A percentile compares a stretch with the other conserved stretches of the same genome.
Conservation (phyloP, 37 sponge, comb jelly and placozoan genomes). For the Amphimedon queenslandica region DNA sequence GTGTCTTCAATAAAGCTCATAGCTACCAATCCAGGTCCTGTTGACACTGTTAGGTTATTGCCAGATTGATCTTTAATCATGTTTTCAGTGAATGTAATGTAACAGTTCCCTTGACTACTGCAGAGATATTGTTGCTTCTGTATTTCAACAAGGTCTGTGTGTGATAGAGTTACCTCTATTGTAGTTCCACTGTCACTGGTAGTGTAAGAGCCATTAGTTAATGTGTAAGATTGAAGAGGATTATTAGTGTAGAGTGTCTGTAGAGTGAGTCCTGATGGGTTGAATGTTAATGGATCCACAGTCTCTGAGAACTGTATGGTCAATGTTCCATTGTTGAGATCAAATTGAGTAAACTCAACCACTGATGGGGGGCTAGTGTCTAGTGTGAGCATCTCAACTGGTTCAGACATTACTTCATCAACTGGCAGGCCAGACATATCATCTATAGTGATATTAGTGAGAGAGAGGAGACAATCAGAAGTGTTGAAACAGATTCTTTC, state of each 20-base stretch:
- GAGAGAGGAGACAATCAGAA: constrained; percentile 47
- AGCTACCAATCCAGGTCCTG: constrained; percentile 68
- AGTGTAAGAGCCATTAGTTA: constrained; percentile 37
- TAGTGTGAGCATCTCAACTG: background rate
- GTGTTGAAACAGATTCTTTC: constrained; percentile 37
- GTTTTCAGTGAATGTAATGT: constrained; percentile 64
- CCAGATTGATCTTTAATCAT: constrained; percentile 68
- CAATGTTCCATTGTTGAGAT: constrained; percentile 57
- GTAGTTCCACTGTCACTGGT: constrained; percentile 32
- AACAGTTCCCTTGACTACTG: constrained; percentile 67
- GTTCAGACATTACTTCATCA: constrained; percentile 4
- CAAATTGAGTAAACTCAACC: constrained; percentile 50
- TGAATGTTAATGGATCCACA: constrained; percentile 48
- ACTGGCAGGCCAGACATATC: constrained; percentile 68
- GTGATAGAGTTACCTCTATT: constrained; percentile 41
- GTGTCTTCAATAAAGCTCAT: constrained; percentile 52
- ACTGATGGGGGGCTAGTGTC: constrained; percentile 29
- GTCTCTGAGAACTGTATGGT: constrained; percentile 77
- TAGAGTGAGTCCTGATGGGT: constrained; percentile 59
- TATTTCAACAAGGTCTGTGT: constrained; percentile 54
- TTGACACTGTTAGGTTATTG: constrained; percentile 38
- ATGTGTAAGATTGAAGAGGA: constrained; percentile 60
- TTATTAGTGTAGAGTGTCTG: constrained; percentile 56
- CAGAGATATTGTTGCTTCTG: constrained; percentile 56
- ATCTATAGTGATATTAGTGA: constrained; percentile 36